Percentiles rank a stretch among this genome's conserved stretches.
Conservation (phyloP, 64 coral and sea anemone genomes). For the Stichodactyla helianthus region DNA sequence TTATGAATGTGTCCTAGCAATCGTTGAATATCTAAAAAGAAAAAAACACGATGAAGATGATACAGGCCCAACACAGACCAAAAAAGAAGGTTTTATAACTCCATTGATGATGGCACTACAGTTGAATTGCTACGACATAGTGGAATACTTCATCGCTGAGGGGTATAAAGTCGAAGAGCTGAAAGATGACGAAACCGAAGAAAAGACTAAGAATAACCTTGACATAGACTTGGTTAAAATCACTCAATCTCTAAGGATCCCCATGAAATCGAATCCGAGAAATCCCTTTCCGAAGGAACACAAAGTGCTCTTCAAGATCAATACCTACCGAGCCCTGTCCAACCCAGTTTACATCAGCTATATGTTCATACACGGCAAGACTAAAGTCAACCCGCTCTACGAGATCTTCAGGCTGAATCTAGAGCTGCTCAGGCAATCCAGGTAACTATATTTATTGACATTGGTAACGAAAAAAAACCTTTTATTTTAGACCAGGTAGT, state of each 20-base stretch:
- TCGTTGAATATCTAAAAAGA: neutral
- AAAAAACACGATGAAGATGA: neutral
- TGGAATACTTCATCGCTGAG: constrained; percentile 41
- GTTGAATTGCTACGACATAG: constrained; percentile 38
- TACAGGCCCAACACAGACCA: constrained; percentile 32
- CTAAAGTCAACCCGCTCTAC: constrained; percentile 47
- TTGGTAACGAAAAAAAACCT: too few species aligned
- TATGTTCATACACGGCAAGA: constrained; percentile 39
- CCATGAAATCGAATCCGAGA: neutral
- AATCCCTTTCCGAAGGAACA: neutral
- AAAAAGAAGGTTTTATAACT: constrained; percentile 33
- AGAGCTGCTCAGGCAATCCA: neutral
- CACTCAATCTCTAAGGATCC: neutral
- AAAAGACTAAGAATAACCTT: constrained; percentile 14
- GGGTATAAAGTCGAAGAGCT: neutral
- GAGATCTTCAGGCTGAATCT: constrained; percentile 39
- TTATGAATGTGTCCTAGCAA: constrained; percentile 37
- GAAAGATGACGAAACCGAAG: neutral
- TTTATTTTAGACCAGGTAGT: too few species aligned
- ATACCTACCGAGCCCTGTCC: constrained; percentile 45
- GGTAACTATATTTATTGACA: neutral
- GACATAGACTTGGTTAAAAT: neutral
- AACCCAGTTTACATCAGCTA: constrained; percentile 64
- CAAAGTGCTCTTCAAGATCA: constrained; percentile 42
- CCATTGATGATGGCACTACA: constrained; percentile 53